Base-by-base conservation (phyloP, 2,113 vertebrate species). In the Carassius carassius region DNA sequence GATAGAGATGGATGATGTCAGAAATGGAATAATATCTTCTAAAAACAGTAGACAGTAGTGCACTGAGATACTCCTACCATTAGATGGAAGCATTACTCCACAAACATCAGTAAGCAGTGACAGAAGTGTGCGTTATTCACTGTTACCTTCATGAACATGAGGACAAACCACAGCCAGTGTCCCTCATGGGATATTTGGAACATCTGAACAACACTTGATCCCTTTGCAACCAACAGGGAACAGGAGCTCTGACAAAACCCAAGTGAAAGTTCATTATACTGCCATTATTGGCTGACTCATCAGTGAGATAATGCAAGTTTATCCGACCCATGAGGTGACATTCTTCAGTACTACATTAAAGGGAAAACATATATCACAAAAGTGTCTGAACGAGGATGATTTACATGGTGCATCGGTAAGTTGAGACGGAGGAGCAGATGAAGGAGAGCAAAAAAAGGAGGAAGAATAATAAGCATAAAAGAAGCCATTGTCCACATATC, bases 61-160 rank as follows among this genome's bases (percentile, higher is more conserved):
- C 10, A 1, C 32, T 63, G 35, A 13, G 1, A 44, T 25, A 16
- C 3, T 60, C 25, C 25, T 70, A 8, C 84, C 84, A 56, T 54
- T 51, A 88, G 87, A 85, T 81, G 76, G 84, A 69, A 88, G 87
- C 87, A 83, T 85, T 44, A 62, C 44, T 12, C 51, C 76, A 83
- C 49, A 23, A 47, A 35, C 1, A 3, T 32, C 65, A 70, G 41
- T 5, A 9, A 21, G 9, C 41, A 10, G 41, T 44, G 41, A 10
- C 41, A 44, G 41, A 44, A 44, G 9, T 0, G 41, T 44, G 41
- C 9, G 10, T 44, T 44, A 44, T 44, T 44, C 41, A 10, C 41
- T 44, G 41, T 58, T 73, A 5, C 60, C 56, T 67, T 83, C 56
- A 79, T 85, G 21, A 74, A 79, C 73, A 82, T 63, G 62, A 85